Base-by-base conservation (phyloP, 2,113 vertebrate species). In the Setophaga petechia region DNA sequence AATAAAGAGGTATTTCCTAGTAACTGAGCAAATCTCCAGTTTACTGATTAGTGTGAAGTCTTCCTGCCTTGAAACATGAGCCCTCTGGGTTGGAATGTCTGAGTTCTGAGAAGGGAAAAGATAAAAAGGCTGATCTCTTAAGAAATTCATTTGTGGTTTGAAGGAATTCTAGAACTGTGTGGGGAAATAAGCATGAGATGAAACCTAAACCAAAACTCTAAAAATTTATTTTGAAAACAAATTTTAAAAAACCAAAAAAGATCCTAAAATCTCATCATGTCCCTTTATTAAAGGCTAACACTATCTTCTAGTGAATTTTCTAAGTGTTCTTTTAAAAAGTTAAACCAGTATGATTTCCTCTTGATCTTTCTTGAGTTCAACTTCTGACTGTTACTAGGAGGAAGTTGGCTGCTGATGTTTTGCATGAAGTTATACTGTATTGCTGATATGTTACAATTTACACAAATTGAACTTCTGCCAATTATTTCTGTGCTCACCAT, bases 181-280 rank as follows among this genome's bases (percentile, higher is more conserved):
- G 12, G 18, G 4, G 27, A 30, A 15, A 35, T 39, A 55, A 91
- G 61, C 17, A 57, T 54, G 33, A 19, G 27, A 65, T 44, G 4
- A 80, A 90, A 18, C 11, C 47, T 73, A 85, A 80, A 84, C 37
- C 30, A 77, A 67, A 73, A 59, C 52, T 54, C 18, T 2, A 67
- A 15, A 55, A 43, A 66, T 67, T 66, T 74, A 35, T 46, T 91
- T 46, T 81, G 55, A 67, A 73, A 46, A 8, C 24, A 89, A 80
- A 30, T 12, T 5, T 6, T 3, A n/a, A n/a, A 3, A 17, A 27
- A 9, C 5, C 3, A 4, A 21, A 47, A 66, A 71, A 9, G 1
- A 8, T 63, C 51, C 13, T 54, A 51, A 71, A 58, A 73, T 23
- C 18, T 9, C 20, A 41, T 31, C 4, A 6, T 61, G 37, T 39